Base-by-base conservation (phyloP, 2,888 invertebrate genomes). In the Drymonia ruficornis region DNA sequence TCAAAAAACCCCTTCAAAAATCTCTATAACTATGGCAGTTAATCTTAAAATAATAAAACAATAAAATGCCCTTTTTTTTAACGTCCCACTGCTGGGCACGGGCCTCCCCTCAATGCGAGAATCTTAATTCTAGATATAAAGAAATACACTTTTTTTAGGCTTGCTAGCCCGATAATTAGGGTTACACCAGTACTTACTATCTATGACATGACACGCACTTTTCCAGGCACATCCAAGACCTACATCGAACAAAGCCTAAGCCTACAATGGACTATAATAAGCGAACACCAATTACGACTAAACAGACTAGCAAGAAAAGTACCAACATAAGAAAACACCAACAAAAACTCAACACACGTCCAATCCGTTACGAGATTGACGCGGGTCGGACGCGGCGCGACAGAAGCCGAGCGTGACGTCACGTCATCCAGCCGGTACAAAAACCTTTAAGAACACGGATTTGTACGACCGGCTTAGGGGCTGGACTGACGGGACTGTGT, bases 371-470 rank as follows among this genome's bases (percentile, higher is more conserved):
- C 28, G 45, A 28, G 45, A 45, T 23, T 45, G 45, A 45, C n/a
- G 45, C 45, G 28, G 45, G 45, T 45, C 28, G 12, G 45, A 45
- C 45, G 45, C 28, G 15, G n/a, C 44, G 15, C n/a, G 45, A 28
- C 43, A 43, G 42, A 42, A 18, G 28, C 45, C 45, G 8, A 1
- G 28, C 45, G 28, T 45, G 45, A 45, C 45, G 45, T 45, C 28
- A 28, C 45, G 45, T 28, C 45, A 28, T n/a, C 15, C 28, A 13
- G 23, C 16, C 18, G 18, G 6, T n/a, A 13, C 45, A 45, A 45
- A 28, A 45, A 45, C 45, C 45, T n/a, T 45, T 45, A 45, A 45
- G 45, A 45, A 45, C 45, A 23, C n/a, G 45, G 45, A 45, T 45
- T 45, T 28, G 45, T 45, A 45, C 23, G 28, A 23, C 6, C 23